Base-by-base conservation (phyloP, 2,113 vertebrate species). In the Burhinus bistriatus region DNA sequence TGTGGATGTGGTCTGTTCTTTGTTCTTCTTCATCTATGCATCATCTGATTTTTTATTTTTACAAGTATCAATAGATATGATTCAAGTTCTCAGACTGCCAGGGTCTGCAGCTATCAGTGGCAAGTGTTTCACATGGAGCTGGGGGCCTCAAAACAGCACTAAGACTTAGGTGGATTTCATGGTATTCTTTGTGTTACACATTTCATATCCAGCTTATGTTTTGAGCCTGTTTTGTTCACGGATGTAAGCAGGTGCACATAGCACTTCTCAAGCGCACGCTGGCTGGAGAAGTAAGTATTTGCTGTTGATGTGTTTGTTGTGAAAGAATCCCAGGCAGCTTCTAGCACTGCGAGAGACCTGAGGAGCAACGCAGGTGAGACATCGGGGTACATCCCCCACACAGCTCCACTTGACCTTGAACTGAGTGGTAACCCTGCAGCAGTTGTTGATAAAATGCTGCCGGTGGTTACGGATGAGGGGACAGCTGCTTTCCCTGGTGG, bases 381-480 rank as follows among this genome's bases (percentile, higher is more conserved):
- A 13, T 18, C 3, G 5, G 51, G 58, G 5, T 18, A 0, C 5
- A 2, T 30, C 75, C 32, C 68, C 26, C 9, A 2, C 5, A 9
- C 42, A 13, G 36, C 52, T 71, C 68, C 12, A 0, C 52, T 47
- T 42, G 59, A 42, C 59, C 69, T 70, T 58, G 40, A 19, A 9
- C 64, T 1, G 14, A 21, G 40, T 2, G n/a, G 13, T 3, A 12
- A 6, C 25, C 61, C 45, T 70, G 6, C 70, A 23, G 47, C 54
- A 18, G 42, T 1, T 15, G 52, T 66, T 5, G 42, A 5, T 9
- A 1, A 15, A 42, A 13, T 3, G 21, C 59, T 14, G 65, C 34
- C 3, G 32, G 59, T 5, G 12, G 10, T 27, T 13, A 2, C 2
- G 5, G 38, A 7, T 0, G 20, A 9, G 8, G 3, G 11, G 11